These are phyloP conservation scores for Uloborus diversus DNA, from an alignment of 1,140 invertebrate genomes.

Conservation along the genomic window DNA sequence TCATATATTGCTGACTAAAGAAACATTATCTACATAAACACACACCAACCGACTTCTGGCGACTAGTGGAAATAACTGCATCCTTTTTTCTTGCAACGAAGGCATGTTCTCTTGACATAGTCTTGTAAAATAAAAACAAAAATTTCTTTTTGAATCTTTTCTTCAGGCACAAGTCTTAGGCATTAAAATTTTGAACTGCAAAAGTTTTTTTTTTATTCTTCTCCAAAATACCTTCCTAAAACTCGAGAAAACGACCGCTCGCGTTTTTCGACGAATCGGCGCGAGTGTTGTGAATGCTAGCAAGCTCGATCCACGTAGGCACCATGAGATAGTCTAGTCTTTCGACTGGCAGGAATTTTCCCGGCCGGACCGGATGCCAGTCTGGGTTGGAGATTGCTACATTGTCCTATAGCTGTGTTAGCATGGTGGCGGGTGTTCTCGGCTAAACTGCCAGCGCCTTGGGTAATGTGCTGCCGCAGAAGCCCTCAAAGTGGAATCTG, in stretches of 20 bases:
- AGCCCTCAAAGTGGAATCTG: constrained; percentile 80
- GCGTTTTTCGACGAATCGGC: too few species aligned
- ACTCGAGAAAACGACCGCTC: constrained; percentile 3
- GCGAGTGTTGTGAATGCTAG: constrained; percentile 46
- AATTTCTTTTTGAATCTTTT: background rate
- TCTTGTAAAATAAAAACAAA: constrained; percentile 46
- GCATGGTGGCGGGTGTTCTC: background rate
- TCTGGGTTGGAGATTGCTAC: constrained; percentile 47
- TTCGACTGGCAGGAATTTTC: constrained; percentile 42
- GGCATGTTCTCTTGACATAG: constrained; percentile 29
- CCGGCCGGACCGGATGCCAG: constrained; percentile 27
- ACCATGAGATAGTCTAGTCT: constrained; percentile 52
- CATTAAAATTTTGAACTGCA: constrained; percentile 42
- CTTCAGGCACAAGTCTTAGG: constrained; percentile 36
- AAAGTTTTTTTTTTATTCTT: constrained; percentile 11
- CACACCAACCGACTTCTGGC: constrained; percentile 39
- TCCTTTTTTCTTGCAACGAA: constrained; percentile 27
- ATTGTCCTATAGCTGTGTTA: constrained; percentile 41
- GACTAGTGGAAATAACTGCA: constrained; percentile 38
- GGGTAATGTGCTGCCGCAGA: constrained; percentile 77
- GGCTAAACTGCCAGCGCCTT: constrained; percentile 49
- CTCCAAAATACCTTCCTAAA: constrained; percentile 31
- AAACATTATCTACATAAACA: constrained; percentile 42
- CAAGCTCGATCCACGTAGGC: constrained; percentile 54
- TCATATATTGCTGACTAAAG: constrained; percentile 26